These are phyloP conservation scores for Eugnorisma glareosa DNA, from an alignment of 2,888 invertebrate species.

Conservation along the genomic window DNA sequence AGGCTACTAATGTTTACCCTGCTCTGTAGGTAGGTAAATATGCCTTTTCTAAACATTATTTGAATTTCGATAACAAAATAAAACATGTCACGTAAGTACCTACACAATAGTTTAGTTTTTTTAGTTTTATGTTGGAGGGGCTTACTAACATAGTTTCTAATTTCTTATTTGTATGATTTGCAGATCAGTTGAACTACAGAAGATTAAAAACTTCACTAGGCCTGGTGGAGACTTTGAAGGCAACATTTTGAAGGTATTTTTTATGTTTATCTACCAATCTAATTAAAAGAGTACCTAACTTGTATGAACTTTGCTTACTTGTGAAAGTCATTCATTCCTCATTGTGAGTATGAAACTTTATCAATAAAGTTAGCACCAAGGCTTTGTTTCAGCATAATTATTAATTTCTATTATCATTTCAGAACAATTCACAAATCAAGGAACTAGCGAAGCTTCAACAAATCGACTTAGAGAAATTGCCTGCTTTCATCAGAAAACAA, in stretches of 20 bases:
- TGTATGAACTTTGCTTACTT: background rate
- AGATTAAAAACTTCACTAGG: slow-evolving; percentile 80
- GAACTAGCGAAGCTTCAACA: slow-evolving; percentile 77
- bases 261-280: background rate
- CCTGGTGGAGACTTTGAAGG: slow-evolving; percentile 80
- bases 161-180: slow-evolving; percentile 53
- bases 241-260: slow-evolving; percentile 78
- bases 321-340: background rate
- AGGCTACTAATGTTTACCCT: background rate
- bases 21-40: background rate
- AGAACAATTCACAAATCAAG: slow-evolving; percentile 80
- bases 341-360: background rate
- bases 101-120: background rate
- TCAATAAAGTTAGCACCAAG: background rate
- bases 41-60: background rate
- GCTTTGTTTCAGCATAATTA: background rate
- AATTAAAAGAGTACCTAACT: background rate
- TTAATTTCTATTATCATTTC: slow-evolving; percentile 38
- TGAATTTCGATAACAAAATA: background rate
- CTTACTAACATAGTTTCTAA: background rate
- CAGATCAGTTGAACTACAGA: slow-evolving; percentile 81
- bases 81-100: background rate
- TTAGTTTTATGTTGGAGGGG: background rate
- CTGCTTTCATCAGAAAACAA: slow-evolving; percentile 71
- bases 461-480: slow-evolving; percentile 76